A percentile compares a stretch with the other conserved stretches of the same genome.
These are phyloP conservation scores for Drosophila colorata DNA, from an alignment of 2,888 invertebrate genomes.

Conservation along the genomic window DNA sequence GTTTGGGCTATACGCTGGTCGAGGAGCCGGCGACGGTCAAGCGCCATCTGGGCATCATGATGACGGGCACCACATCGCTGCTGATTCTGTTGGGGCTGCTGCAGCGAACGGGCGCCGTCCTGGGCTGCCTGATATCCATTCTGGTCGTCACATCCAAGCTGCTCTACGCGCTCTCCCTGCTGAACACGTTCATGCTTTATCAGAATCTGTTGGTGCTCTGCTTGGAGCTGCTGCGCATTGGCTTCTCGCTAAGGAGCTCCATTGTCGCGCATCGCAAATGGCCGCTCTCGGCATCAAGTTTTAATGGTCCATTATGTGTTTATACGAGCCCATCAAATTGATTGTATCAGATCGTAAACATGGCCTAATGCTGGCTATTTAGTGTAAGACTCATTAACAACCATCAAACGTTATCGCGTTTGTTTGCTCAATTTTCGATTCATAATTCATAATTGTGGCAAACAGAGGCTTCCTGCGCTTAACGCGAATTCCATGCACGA, in stretches of 20 bases:
- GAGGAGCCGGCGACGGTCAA: background rate
- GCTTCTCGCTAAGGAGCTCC: fast-evolving
- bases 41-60: constrained; percentile 4
- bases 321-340: constrained; percentile 1
- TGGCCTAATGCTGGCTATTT: constrained; percentile 36
- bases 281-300: background rate
- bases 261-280: background rate
- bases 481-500: constrained; percentile 55
- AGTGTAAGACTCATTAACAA: constrained; percentile 22
- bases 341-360: constrained; percentile 17
- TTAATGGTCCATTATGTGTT: constrained; percentile 4
- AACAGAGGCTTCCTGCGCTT: constrained; percentile 1
- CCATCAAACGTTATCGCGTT: constrained; percentile 13
- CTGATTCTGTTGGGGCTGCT: constrained; percentile 4
- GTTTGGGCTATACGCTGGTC: constrained; percentile 13
- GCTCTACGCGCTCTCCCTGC: constrained; percentile 17
- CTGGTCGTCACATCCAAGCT: constrained; percentile 8
- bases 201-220: constrained; percentile 19
- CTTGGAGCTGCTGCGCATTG: constrained; percentile 10
- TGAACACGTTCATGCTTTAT: constrained; percentile 3
- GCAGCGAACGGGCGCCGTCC: background rate
- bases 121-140: constrained; percentile 18
- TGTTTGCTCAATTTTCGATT: constrained; percentile 15
- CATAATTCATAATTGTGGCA: background rate
- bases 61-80: constrained; percentile 1